Evolutionary conservation across 2,888 invertebrate species (phyloP), one percentile per base, ranked within the genome.

Genomic region (Acronicta leporina): DNA sequence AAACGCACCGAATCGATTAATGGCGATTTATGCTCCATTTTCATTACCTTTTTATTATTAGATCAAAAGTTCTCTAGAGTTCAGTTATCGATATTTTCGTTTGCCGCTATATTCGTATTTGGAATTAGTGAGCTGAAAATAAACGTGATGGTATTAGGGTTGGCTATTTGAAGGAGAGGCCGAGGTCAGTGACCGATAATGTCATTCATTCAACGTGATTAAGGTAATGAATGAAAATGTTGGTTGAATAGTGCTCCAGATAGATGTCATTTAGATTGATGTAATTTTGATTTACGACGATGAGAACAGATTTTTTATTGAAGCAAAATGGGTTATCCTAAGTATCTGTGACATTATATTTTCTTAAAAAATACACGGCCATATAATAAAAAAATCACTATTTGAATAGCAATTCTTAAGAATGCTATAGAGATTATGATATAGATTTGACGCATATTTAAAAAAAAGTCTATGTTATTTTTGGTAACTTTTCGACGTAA

Each of bases 1-100:
- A 90, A 90, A 89, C 75, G 82, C 72, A 51, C 81, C 73, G 85
- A 79, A 77, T 80, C 83, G 85, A 86, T 88, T 84, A 81, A 68
- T 68, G 78, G 73, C 82, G 79, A 85, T 86, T 84, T 85, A 84
- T 83, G 80, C n/a, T 5, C 45, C 46, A 61, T 61, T 69, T 72
- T 69, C 73, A 69, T 67, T 61, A 77, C 52, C 72, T 72, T 73
- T 82, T 72, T 87, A 88, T 84, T 84, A 84, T 83, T 82, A 87
- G 88, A 88, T 89, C 88, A 89, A 89, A 88, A 77, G 74, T n/a
- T n/a, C 69, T 66, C 50, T 66, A 49, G 77, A 78, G 74, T 73
- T 73, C 71, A 62, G 75, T 73, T 79, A 77, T 73, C 75, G 77
- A 77, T 74, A 77, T 69, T 73, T 69, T 75, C 20, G 65, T 75